Base-by-base conservation (phyloP, 1,140 invertebrate genomes). In the Temnothorax nylanderi region DNA sequence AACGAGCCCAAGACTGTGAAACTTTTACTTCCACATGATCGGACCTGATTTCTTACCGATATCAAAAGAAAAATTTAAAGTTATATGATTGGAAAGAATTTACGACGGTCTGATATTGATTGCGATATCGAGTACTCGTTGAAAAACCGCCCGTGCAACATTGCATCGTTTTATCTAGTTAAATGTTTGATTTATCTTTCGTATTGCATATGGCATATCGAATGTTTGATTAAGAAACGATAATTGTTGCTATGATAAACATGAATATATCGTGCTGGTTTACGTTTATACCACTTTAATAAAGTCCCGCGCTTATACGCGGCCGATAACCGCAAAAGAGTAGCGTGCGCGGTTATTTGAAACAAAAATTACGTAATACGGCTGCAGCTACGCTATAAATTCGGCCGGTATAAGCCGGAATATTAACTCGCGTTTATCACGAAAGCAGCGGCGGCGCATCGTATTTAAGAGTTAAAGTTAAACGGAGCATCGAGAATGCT, bases 361-460 rank as follows among this genome's bases (percentile, higher is more conserved):
- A 75, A 84, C 80, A 84, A 75, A 84, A 84, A 84, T 84, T 75
- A 84, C 80, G 54, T 49, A 74, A 84, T 84, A 75, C 41, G 37
- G 54, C 41, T 84, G 32, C 41, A 71, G 34, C 37, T 13, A 13
- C 21, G 64, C 67, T 44, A 84, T 84, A 84, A 84, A 84, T 84
- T 84, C 26, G 41, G 18, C 41, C 41, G 69, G 16, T 41, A 74
- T 84, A 84, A 84, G 80, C 80, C 71, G 69, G 80, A 60, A 84
- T 84, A 84, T 84, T 84, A 84, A 75, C 69, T 84, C 26, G 69
- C 80, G 69, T 84, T 84, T 84, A 84, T 84, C 80, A 84, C 69
- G 69, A 75, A 60, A 62, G 47, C 62, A 16, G 32, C 54, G 41
- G 51, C 56, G 74, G 51, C 56, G 74, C 60, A 47, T 74, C 41